Conservation (phyloP, 2,888 invertebrate species). For the Sarcophaga rosellei region DNA sequence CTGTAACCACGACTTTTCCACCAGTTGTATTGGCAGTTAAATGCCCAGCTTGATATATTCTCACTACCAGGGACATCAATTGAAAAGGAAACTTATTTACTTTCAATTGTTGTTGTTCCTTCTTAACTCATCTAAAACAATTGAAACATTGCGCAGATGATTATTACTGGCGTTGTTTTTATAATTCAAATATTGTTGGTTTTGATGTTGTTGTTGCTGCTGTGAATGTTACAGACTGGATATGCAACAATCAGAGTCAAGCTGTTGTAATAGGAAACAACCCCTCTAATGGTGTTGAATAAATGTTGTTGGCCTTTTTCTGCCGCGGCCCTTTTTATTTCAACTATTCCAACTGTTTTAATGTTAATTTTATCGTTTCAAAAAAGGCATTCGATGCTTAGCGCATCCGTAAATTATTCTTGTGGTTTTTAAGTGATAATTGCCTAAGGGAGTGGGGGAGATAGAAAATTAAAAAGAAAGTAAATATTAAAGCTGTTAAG, state of each 20-base stretch:
- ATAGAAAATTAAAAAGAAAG: not conserved
- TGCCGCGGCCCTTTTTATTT: slow-evolving; percentile 50
- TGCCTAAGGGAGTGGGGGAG: slow-evolving; percentile 8
- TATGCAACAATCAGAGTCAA: slow-evolving; percentile 53
- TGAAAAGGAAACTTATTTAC: slow-evolving; percentile 36
- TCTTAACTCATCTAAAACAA: slow-evolving; percentile 57
- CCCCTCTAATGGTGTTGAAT: slow-evolving; percentile 46
- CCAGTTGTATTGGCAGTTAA: slow-evolving; percentile 54
- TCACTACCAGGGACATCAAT: slow-evolving; percentile 20
- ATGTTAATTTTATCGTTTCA: slow-evolving; percentile 45
- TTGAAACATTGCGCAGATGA: slow-evolving; percentile 72
- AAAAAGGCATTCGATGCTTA: slow-evolving; percentile 70
- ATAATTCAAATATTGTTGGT: slow-evolving; percentile 16
- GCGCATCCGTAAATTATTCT: slow-evolving; percentile 78
- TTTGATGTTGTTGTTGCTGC: slow-evolving; percentile 1
- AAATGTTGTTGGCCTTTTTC: slow-evolving; percentile 50
- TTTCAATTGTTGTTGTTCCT: not conserved
- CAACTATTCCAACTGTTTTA: slow-evolving; percentile 53
- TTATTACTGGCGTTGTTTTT: slow-evolving; percentile 56
- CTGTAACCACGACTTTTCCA: not conserved
- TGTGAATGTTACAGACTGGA: slow-evolving; percentile 10
- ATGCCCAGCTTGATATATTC: slow-evolving; percentile 54
- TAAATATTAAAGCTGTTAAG: too few species aligned
- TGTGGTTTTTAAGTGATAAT: slow-evolving; percentile 73
- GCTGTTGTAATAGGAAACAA: slow-evolving; percentile 50